phyloP scores from a whole-genome alignment of 2,888 invertebrate genomes.

The Mythimna vitellina region DNA sequence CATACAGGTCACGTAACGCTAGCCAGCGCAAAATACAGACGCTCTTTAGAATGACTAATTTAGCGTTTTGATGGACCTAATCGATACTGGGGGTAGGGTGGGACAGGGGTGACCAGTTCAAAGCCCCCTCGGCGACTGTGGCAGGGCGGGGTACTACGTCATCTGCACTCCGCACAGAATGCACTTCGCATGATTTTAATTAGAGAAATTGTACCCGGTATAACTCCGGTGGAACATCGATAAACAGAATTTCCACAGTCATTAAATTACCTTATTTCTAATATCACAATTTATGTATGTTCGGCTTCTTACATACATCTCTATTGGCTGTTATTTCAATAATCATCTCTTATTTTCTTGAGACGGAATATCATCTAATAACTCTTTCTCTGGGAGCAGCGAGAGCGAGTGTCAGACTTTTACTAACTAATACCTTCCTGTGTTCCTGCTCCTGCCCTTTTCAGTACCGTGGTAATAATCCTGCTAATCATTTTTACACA shows the following conservation, averaged over 20 bases:
- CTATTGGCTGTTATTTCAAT: not conserved
- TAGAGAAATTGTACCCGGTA: not conserved
- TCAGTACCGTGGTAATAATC: too few species aligned
- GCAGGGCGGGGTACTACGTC: slow-evolving; percentile 9
- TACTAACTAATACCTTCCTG: too few species aligned
- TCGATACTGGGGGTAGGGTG: slow-evolving; percentile 34
- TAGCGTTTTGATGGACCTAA: slow-evolving; percentile 18
- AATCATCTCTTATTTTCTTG: not conserved
- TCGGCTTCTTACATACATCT: not conserved
- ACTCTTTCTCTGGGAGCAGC: too few species aligned
- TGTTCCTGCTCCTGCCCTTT: too few species aligned
- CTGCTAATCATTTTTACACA: too few species aligned
- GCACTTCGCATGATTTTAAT: slow-evolving; percentile 6
- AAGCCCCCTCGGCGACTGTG: slow-evolving; percentile 11
- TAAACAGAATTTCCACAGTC: not conserved
- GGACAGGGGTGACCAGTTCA: slow-evolving; percentile 21
- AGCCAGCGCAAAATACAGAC: not conserved
- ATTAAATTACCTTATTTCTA: too few species aligned
- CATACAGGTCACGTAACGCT: not conserved
- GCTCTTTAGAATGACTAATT: slow-evolving; percentile 11
- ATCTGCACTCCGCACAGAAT: not conserved
- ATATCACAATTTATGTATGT: too few species aligned
- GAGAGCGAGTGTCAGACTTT: too few species aligned
- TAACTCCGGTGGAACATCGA: not conserved
- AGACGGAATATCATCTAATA: too few species aligned